These are phyloP conservation scores for Ceratina australensis DNA, from an alignment of 1,140 invertebrate genomes.

Conservation along the genomic window DNA sequence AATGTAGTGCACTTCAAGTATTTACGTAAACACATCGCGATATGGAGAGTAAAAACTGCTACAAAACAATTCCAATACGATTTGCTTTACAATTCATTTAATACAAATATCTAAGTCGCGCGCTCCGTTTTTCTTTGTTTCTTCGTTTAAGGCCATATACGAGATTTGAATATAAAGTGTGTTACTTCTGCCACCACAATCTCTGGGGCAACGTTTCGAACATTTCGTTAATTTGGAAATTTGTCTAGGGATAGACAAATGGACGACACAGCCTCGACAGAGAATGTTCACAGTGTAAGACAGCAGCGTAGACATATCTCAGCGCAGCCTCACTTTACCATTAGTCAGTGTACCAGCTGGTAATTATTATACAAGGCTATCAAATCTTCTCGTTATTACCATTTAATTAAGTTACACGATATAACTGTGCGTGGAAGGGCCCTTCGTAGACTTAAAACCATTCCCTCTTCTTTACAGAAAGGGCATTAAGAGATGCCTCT, in stretches of 20 bases:
- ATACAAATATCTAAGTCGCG: constrained; percentile 61
- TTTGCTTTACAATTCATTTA: constrained; percentile 52
- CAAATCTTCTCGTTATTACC: background rate
- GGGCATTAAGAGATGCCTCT: constrained; percentile 14
- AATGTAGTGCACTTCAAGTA: constrained; percentile 56
- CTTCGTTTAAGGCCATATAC: constrained; percentile 72
- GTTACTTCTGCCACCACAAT: constrained; percentile 52
- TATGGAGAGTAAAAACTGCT: constrained; percentile 75
- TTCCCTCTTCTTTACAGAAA: constrained; percentile 17
- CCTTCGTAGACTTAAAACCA: constrained; percentile 60
- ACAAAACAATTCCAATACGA: constrained; percentile 75
- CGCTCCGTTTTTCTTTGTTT: constrained; percentile 53
- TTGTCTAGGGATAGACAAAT: constrained; percentile 66
- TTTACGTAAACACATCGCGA: constrained; percentile 69
- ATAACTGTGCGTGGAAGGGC: constrained; percentile 51
- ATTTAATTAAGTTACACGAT: constrained; percentile 12
- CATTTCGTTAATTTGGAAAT: constrained; percentile 67
- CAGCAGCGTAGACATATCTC: constrained; percentile 71
- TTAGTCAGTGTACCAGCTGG: constrained; percentile 50
- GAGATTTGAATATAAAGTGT: constrained; percentile 68
- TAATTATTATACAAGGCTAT: constrained; percentile 54
- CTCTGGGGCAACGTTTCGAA: constrained; percentile 60
- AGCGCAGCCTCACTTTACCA: constrained; percentile 68
- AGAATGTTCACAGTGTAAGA: constrained; percentile 76
- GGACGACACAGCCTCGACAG: constrained; percentile 74